Base-by-base conservation (phyloP, 2,888 invertebrate genomes). In the Eudasyphora cyanicolor region DNA sequence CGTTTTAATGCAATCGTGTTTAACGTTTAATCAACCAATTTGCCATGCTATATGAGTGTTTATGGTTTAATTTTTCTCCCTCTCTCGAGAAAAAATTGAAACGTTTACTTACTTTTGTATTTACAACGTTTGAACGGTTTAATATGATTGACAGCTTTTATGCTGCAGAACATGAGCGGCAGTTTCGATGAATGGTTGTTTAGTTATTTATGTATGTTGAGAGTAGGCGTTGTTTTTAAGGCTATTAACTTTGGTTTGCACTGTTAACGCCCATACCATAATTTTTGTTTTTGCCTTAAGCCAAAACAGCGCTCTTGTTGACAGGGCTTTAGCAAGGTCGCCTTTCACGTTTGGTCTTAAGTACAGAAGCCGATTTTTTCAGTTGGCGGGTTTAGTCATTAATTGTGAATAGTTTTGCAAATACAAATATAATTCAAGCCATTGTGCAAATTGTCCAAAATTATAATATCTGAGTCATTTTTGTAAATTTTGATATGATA, bases 171-270 rank as follows among this genome's bases (percentile, higher is more conserved):
- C 35, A 64, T 42, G 21, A 42, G n/a, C n/a, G n/a, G n/a, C n/a
- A n/a, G n/a, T n/a, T n/a, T n/a, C n/a, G 17, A 17, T 32, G 62
- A n/a, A n/a, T 24, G 10, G 29, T 3, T 35, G 64, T n/a, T n/a
- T 21, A 27, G 19, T 38, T 27, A 27, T 14, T 21, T 19, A 12
- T 10, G 21, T 19, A 12, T 32, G 64, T 19, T 67, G 10, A 24
- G 74, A 71, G 84, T 81, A 73, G 84, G 84, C 76, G 84, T 84
- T 75, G 45, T 54, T 77, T 71, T 38, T 27, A 70, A 27, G 29
- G 60, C 24, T 19, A 71, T 81, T 69, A 81, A 38, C 51, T 69
- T 17, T n/a, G n/a, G 67, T 54, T 57, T 69, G 57, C n/a, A 54
- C 21, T 76, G 57, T 38, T 27, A 76, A 84, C 84, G 78, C 84